Percentiles rank a stretch among this genome's conserved stretches.
Evolutionary conservation across 2,888 invertebrate species (phyloP).

Genomic region (Pseudeuparius sepicola): DNA sequence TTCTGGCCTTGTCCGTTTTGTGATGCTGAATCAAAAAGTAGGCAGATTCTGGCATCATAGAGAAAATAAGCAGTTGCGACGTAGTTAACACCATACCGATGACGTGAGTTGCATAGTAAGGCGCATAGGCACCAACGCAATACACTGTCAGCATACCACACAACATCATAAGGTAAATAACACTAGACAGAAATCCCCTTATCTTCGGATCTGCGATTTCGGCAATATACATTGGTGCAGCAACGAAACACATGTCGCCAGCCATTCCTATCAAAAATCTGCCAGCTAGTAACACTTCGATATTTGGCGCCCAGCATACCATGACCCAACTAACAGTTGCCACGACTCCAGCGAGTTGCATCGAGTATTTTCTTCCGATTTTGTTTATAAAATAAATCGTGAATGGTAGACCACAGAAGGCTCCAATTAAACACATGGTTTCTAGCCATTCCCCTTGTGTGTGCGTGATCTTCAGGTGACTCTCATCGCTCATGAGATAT

Average conservation of each 20-base stretch:
- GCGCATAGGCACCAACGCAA: conserved; percentile 27
- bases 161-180: conserved; percentile 34
- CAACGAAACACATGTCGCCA: conserved; percentile 33
- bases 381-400: conserved; percentile 28
- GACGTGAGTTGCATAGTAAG: conserved; percentile 31
- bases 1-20: conserved; percentile 29
- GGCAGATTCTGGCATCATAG: conserved; percentile 36
- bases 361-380: conserved; percentile 30
- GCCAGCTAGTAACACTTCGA: conserved; percentile 28
- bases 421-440: conserved; percentile 25
- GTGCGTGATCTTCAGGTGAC: conserved; percentile 29
- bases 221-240: conserved; percentile 36
- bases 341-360: conserved; percentile 27
- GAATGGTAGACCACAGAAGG: conserved; percentile 26
- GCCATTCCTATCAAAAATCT: conserved; percentile 33
- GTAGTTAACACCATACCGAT: conserved; percentile 31
- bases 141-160: conserved; percentile 32
- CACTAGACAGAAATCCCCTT: conserved; percentile 32
- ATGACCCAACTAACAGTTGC: conserved; percentile 28
- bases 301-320: conserved; percentile 27
- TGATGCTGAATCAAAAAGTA: conserved; percentile 32
- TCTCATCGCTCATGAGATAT: conserved; percentile 25
- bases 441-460: conserved; percentile 24
- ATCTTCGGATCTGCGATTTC: conserved; percentile 35
- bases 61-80: conserved; percentile 31